phyloP scores from a whole-genome alignment of 2,888 invertebrate genomes.

The Ormyrus pomaceus region DNA sequence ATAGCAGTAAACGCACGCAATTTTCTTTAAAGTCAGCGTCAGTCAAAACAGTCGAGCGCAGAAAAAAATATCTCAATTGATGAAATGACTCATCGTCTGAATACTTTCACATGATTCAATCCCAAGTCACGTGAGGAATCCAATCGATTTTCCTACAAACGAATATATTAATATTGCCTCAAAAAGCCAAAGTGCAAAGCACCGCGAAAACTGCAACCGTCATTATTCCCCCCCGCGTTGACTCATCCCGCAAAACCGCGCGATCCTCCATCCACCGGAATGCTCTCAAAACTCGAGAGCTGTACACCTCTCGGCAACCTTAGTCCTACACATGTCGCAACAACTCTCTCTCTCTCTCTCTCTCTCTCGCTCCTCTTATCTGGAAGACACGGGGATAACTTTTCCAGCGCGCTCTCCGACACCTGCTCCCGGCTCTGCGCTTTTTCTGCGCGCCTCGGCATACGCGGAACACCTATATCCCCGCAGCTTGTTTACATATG shows the following conservation, averaged over 20 bases:
- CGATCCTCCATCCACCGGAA: background rate
- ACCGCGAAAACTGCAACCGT: background rate
- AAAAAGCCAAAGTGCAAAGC: too few relatives aligned
- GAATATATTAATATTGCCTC: too few relatives aligned
- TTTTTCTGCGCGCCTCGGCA: constrained; percentile 25
- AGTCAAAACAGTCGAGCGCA: too few relatives aligned
- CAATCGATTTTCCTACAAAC: too few relatives aligned
- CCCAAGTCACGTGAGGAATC: too few relatives aligned
- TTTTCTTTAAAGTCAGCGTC: too few relatives aligned
- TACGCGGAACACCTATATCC: constrained; percentile 26
- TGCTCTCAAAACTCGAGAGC: background rate
- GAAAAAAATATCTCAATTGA: background rate
- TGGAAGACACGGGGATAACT: constrained; percentile 6
- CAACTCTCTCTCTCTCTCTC: background rate
- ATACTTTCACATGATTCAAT: too few relatives aligned
- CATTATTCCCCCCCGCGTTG: background rate
- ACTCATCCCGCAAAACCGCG: background rate
- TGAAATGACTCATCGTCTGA: too few relatives aligned
- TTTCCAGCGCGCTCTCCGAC: constrained; percentile 9
- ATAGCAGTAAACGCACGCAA: too few relatives aligned
- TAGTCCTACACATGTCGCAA: constrained; percentile 32
- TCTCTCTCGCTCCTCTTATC: background rate
- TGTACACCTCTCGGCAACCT: background rate
- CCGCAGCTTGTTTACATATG: background rate
- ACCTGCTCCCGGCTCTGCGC: constrained; percentile 19